Base-by-base conservation (phyloP, 2,797 vertebrate species). In the Crypturellus tataupa region DNA sequence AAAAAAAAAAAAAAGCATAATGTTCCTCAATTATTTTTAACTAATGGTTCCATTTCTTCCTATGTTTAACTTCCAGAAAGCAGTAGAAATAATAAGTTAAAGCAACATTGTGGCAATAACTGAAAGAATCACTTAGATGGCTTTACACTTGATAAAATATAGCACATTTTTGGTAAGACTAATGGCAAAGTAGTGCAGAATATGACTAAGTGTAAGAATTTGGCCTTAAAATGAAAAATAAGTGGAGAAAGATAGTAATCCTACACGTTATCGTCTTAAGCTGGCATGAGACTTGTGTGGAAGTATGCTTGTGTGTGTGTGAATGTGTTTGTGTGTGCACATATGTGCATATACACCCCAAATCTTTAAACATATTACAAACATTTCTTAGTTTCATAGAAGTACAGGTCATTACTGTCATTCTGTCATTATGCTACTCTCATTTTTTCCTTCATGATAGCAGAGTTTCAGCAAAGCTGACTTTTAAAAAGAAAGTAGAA, bases 161-260 rank as follows among this genome's bases (percentile, higher is more conserved):
- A 68, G n/a, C 64, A 33, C 4, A 40, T 84, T 89, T 90, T 76
- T 71, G 65, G 70, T 96, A 80, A 92, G 47, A 72, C 15, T 78
- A 80, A 90, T 40, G 29, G 35, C 72, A 60, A 85, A 85, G 71
- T 27, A 62, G 15, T 70, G 56, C 29, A 62, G 49, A 90, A 73
- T 77, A 81, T 39, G 39, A 73, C 16, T 80, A 90, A 58, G 7
- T 80, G 63, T 47, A 88, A 42, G 49, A 88, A 62, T 82, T 46
- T 35, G n/a, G 10, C 16, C 76, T 80, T 87, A n/a, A 44, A 84
- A 86, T 79, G 21, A 64, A 90, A 93, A 94, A 79, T 44, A 95
- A 79, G 11, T 35, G 6, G 65, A 79, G 12, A 85, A 79, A 87
- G 79, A 11, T 73, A 80, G 10, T 3, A 4, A 23, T 92, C 24